Base-by-base conservation (phyloP, 2,797 vertebrate species). In the Etheostoma perlongum region DNA sequence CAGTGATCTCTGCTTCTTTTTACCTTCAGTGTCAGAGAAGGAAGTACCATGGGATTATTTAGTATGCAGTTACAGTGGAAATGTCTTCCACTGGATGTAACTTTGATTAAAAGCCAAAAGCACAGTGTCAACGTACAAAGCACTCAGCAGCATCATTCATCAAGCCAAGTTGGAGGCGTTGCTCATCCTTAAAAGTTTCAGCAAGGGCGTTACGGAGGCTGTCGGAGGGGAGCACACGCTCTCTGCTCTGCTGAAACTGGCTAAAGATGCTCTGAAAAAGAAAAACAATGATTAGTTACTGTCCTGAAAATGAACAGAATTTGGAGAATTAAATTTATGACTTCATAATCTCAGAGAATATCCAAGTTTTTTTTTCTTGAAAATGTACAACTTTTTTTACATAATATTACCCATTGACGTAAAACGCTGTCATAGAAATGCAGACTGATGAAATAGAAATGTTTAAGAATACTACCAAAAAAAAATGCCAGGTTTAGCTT, bases 141-240 rank as follows among this genome's bases (percentile, higher is more conserved):
- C 98, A 99, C 84, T 99, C 98, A 2, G 98, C 98, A 21, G 98
- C 98, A 33, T 99, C 98, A 47, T 99, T 97, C 98, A 99, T 99
- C 71, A 97, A 95, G 40, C 98, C 98, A 30, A 99, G 96, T 73
- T 99, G 98, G 91, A 99, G 99, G 10, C 98, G 96, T 74, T 98
- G 98, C 76, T 99, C 98, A 27, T 99, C 98, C 90, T 97, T 97
- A 91, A 99, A 99, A 47, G 97, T 99, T 81, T 99, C 98, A 0
- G 98, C 98, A 0, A 99, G 95, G 27, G 98, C 98, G 6, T 96
- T 95, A 2, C 98, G 95, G 91, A 99, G 95, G 82, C 96, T 97
- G 91, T 99, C 98, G 0, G 98, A 99, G 0, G 97, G 97, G 6
- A 99, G 95, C 0, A 97, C 98, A 21, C 98, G 97, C 83, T 99